These are phyloP conservation scores for Aphis craccivora DNA, from an alignment of 1,140 invertebrate genomes.

Conservation along the genomic window DNA sequence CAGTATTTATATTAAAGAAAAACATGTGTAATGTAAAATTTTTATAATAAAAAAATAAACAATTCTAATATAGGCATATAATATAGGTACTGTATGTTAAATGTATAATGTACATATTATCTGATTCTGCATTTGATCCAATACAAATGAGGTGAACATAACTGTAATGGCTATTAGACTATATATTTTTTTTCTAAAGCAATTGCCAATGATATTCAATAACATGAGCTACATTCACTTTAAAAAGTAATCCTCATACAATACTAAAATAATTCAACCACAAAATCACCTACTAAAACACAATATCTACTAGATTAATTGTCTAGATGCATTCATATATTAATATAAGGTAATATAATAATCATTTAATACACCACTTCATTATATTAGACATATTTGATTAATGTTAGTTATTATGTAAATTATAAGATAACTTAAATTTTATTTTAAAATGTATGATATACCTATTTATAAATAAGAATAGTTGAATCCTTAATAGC, in stretches of 20 bases:
- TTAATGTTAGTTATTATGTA: too few relatives aligned
- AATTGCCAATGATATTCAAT: conserved; percentile 37
- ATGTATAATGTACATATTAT: background rate
- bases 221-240: conserved; percentile 3
- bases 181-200: background rate
- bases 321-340: background rate
- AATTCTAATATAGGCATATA: background rate
- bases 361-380: background rate
- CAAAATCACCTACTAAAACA: conserved; percentile 19
- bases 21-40: background rate
- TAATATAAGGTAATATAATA: background rate
- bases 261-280: conserved; percentile 19
- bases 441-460: background rate
- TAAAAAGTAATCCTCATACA: background rate
- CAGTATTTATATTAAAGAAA: too few relatives aligned
- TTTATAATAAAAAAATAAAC: background rate
- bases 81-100: background rate
- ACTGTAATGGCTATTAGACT: conserved; percentile 21
- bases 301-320: background rate
- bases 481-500: too few relatives aligned
- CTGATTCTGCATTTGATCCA: background rate
- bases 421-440: background rate
- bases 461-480: background rate
- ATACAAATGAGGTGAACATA: conserved; percentile 52
- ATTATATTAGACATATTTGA: too few relatives aligned